Conservation (phyloP, 1,140 invertebrate species). For the Neodiprion lecontei region DNA sequence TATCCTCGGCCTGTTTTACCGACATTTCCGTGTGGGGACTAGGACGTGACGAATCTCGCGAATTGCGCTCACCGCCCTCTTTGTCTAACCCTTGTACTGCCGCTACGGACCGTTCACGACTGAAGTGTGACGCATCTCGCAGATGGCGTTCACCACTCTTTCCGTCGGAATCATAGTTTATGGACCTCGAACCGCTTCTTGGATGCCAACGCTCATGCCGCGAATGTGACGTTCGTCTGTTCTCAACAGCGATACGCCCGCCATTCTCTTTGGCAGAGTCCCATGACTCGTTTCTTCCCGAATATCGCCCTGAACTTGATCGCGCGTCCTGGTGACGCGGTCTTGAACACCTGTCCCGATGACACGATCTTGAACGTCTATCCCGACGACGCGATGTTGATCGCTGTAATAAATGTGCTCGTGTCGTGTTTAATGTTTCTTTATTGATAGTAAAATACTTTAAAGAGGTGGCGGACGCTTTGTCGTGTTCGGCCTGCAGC, state of each 20-base stretch:
- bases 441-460: no score
- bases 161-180: constrained; percentile 17
- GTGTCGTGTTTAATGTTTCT: no score
- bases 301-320: constrained; percentile 7
- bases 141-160: constrained; percentile 19
- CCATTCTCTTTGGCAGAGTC: constrained; percentile 16
- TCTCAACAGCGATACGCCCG: constrained; percentile 20
- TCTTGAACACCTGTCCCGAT: constrained; percentile 16
- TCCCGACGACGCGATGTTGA: not conserved
- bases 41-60: not conserved
- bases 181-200: constrained; percentile 17
- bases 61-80: constrained; percentile 2
- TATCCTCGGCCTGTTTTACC: not conserved
- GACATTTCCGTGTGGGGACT: not conserved
- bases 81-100: constrained; percentile 17
- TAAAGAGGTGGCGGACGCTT: no score
- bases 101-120: constrained; percentile 9
- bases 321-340: constrained; percentile 15
- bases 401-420: no score
- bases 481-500: no score
- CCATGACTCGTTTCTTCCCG: constrained; percentile 9
- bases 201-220: constrained; percentile 3
- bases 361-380: not conserved
- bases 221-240: constrained; percentile 24
- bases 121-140: constrained; percentile 22